Evolutionary conservation across 2,797 vertebrate species (phyloP).

Genomic region (Tauraco hartlaubi): DNA sequence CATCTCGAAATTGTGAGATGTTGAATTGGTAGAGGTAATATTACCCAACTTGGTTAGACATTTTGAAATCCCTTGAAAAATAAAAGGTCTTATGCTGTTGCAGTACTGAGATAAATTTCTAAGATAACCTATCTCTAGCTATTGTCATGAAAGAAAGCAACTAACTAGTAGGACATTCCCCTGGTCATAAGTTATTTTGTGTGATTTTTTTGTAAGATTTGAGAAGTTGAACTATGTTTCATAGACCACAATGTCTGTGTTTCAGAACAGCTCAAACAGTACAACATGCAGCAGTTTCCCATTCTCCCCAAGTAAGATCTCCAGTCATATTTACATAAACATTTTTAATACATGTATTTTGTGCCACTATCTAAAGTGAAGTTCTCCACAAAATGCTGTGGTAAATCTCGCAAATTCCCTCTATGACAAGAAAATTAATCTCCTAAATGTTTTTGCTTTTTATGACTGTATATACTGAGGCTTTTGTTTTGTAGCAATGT

Average conservation of each 20-base stretch:
- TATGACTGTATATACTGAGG: neutral
- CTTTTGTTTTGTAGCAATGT: conserved; percentile 5
- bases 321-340: neutral
- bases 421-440: conserved; percentile 7
- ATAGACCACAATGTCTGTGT: neutral
- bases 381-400: neutral
- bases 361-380: neutral
- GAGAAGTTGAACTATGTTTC: neutral
- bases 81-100: neutral
- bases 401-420: neutral
- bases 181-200: neutral
- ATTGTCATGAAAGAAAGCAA: neutral
- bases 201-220: neutral
- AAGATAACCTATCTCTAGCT: conserved; percentile 19
- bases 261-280: neutral
- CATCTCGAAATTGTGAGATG: conserved; percentile 26
- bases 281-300: neutral
- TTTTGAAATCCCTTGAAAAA: conserved; percentile 59
- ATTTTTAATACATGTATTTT: neutral
- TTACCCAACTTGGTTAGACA: neutral
- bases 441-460: neutral
- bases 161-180: neutral
- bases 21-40: neutral
- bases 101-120: neutral
- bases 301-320: neutral